Evolutionary conservation across 2,888 invertebrate species (phyloP), one percentile per base, ranked within the genome.

Genomic region (Hirtodrosophila histrioides): DNA sequence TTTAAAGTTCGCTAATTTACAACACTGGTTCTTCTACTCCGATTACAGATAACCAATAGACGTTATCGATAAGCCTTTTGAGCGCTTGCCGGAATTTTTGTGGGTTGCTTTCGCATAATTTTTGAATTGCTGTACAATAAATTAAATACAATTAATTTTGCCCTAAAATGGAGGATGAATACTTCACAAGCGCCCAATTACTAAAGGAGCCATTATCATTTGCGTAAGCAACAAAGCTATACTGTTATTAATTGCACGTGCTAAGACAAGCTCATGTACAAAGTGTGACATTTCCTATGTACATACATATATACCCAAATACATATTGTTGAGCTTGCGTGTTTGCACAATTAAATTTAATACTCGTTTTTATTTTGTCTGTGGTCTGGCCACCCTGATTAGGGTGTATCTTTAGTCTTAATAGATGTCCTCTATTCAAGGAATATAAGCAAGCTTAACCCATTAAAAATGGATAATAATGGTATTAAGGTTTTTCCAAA

Each of bases 181-280:
- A 35, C 8, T 10, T 27, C n/a, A 6, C 33, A 29, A 53, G 4
- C 1, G 12, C 72, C 4, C 79, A 66, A 7, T 2, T 85, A 39
- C 60, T 87, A 0, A 82, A 72, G 43, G 36, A 69, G 8, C 81
- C 81, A 0, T 7, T 87, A 8, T 68, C 71, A 5, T 72, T 65
- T 46, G 17, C 55, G 81, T 81, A 55, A 75, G 85, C 41, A n/a
- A 7, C 6, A 0, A 5, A 27, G 10, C 6, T 3, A 23, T 6
- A 9, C 29, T 8, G 9, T 6, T 35, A 0, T 9, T 8, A 3
- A 11, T 2, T n/a, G 4, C 9, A 41, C 17, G n/a, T 36, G 48
- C 8, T 40, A 3, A 70, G 3, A 8, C 3, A 23, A 5, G 10
- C 17, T 43, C 17, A 17, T 17, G 17, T 17, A 17, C 17, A 2